Evolutionary conservation across 2,797 vertebrate species (phyloP), one percentile per base, ranked within the genome.

Genomic region (Synanceia verrucosa): DNA sequence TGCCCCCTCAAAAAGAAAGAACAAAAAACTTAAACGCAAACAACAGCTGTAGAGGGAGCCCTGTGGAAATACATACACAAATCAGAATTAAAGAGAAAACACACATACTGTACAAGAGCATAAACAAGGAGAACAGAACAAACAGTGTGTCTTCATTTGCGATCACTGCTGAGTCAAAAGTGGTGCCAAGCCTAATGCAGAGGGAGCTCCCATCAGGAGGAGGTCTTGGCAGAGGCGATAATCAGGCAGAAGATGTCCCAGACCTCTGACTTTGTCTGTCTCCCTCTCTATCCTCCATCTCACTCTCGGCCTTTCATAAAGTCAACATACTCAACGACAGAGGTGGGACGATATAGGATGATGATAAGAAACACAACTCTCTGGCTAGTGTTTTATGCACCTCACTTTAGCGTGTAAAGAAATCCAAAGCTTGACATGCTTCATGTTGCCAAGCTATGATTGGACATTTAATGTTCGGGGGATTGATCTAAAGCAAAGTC

Each of bases 131-230:
- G 56, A 84, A 65, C 72, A 86, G 51, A 82, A 82, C 62, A 76
- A 87, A 85, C 83, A 86, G 47, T 62, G 75, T 79, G 79, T 89
- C 88, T 90, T 88, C 73, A 90, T 92, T 89, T 90, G 85, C 87
- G 79, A 84, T 84, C 78, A 82, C 79, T 58, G 70, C 57, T 33
- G 70, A 78, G 82, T 76, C 70, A 78, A 78, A 74, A 79, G 50
- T 41, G 66, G 19, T 85, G 87, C 88, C 84, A 91, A 85, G 68
- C 65, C 48, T 78, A 70, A 55, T 81, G 85, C 78, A 11, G 34
- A 55, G 76, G 68, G 65, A 72, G 80, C 76, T 83, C 84, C 86
- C 84, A 73, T 70, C 69, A 84, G 86, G 82, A 83, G 79, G 85
- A 61, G 77, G 82, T 79, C 78, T 91, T 92, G 89, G 89, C 88